Base-by-base conservation (phyloP, 2,888 invertebrate genomes). In the Amphiduros pacificus region DNA sequence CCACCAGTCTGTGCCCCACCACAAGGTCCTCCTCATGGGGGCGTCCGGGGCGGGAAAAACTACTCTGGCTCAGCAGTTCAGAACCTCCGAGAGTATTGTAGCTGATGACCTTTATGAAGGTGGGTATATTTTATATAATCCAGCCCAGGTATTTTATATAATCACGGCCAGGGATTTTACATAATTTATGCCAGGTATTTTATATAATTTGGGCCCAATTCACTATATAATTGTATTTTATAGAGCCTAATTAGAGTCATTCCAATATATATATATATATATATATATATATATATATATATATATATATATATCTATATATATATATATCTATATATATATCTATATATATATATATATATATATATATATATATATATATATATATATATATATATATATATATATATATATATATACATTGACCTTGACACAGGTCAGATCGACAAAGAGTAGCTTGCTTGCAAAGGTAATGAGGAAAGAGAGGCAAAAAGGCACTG, bases 31-130 rank as follows among this genome's bases (percentile, higher is more conserved):
- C 54, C 87, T 89, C 85, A 79, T 89, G 56, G 89, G 89, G 2
- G 86, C 87, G 26, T 82, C 87, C 17, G 88, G 88, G 36, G 89
- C 89, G 31, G 89, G 89, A 11, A 89, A 89, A 81, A 88, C 89
- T 14, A 87, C 89, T 24, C 84, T 89, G 66, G 88, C 88, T 11
- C 87, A 87, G 68, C 89, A 89, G 80, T 89, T 89, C 78, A 87
- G 88, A 71, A 89, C 89, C 53, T 89, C 89, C 65, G 89, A 89
- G 77, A 88, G 64, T 22, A 32, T 66, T 26, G 61, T 57, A 29
- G 48, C 64, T 11, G 44, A 36, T 20, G 58, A 58, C 24, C 32
- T 17, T 11, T 27, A 36, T 20, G 51, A 58, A 11, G 55, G 55
- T 55, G 24, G 41, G 55, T 41, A 9, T 48, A 6, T 26, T 32